Percentiles rank a stretch among this genome's conserved stretches.
Evolutionary conservation across 2,888 invertebrate species (phyloP).

Genomic region (Osmoderma eremita): DNA sequence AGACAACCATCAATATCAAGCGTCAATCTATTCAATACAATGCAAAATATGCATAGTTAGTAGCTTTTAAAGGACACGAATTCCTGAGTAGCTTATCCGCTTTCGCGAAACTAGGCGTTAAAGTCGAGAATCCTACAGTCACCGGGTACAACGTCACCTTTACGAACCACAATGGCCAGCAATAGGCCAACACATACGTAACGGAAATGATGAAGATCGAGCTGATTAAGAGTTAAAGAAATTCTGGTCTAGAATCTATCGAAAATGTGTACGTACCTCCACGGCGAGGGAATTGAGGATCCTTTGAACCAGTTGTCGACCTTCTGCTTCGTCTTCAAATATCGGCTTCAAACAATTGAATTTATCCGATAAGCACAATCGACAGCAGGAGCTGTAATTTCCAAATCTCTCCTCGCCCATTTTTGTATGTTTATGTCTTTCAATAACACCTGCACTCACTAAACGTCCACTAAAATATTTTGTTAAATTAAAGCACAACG

Average conservation of each 20-base stretch:
- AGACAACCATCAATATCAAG: not conserved
- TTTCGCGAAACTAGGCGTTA: conserved; percentile 28
- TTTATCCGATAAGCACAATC: conserved; percentile 61
- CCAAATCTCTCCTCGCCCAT: conserved; percentile 48
- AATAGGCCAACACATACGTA: conserved; percentile 35
- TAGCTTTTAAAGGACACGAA: conserved; percentile 13
- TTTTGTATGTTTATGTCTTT: conserved; percentile 24
- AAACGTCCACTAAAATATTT: conserved; percentile 19
- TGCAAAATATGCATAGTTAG: conserved; percentile 7
- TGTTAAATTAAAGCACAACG: conserved; percentile 34
- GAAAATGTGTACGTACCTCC: conserved; percentile 68
- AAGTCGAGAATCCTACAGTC: conserved; percentile 38
- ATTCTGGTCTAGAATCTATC: conserved; percentile 3
- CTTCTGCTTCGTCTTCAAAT: conserved; percentile 55
- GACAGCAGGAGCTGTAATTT: conserved; percentile 59
- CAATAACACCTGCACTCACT: conserved; percentile 29
- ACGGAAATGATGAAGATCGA: conserved; percentile 35
- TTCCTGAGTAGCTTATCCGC: conserved; percentile 18
- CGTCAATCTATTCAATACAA: not conserved
- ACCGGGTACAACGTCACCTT: conserved; percentile 34
- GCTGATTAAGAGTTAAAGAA: conserved; percentile 17
- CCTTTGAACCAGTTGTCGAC: conserved; percentile 68
- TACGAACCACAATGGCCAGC: conserved; percentile 32
- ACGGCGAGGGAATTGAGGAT: conserved; percentile 74
- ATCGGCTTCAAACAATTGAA: conserved; percentile 58